Evolutionary conservation across 1,140 invertebrate genomes (phyloP), one percentile per base, ranked within the genome.

Genomic region (Neotoxoptera formosana): DNA sequence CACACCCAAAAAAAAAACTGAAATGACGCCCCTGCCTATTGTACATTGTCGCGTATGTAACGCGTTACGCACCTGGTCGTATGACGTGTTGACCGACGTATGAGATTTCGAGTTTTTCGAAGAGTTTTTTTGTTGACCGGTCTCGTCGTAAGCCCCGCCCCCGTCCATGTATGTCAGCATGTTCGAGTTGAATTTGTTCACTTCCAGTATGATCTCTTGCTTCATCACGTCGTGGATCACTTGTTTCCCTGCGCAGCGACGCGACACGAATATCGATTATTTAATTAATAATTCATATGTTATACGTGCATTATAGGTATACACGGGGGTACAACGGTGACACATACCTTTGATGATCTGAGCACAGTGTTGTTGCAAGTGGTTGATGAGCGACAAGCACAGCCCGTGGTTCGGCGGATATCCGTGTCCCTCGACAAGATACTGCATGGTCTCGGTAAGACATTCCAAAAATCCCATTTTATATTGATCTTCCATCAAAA

Each of bases 381-480:
- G 98, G 51, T 96, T 96, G 81, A 98, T 96, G 6, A 99, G 95
- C 93, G 98, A 97, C 47, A 97, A 96, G 94, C 98, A 99, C 17
- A 99, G 95, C 1, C 97, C 96, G 94, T 99, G 98, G 2, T 96
- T 96, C 0, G 97, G 96, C 90, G 97, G 97, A 94, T 97, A 96
- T 2, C 97, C 98, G 94, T 98, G 97, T 1, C 97, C 96, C 94
- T 99, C 98, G 4, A 98, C 97, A 34, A 99, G 96, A 95, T 98
- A 99, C 94, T 98, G 96, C 95, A 99, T 97, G 0, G 97, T 97
- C 95, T 99, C 98, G 81, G 97, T 97, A 94, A 98, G 96, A 94
- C 98, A 99, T 95, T 99, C 98, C 95, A 98, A 97, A 95, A 97
- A 99, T 7, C 98, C 98, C 14, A 96, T 94, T 87, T 96, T 96